Evolutionary conservation across 2,797 vertebrate species (phyloP), one percentile per base, ranked within the genome.

Genomic region (Sarcoramphus papa): DNA sequence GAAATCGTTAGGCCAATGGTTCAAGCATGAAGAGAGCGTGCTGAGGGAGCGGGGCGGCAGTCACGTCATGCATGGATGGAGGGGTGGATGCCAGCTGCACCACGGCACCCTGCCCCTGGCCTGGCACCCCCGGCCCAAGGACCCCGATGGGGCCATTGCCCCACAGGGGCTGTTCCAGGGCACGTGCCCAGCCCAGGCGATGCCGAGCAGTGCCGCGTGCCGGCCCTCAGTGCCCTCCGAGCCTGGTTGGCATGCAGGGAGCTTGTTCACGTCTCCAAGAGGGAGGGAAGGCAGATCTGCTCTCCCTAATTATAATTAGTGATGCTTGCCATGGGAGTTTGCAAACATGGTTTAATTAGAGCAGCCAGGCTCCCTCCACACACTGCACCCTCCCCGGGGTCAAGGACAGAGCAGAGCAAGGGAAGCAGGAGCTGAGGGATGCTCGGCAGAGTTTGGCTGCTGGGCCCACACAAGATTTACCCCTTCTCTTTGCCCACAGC

Each of bases 291-390:
- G 76, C 92, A 85, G 70, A 89, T 65, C 87, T 91, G 50, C 89
- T 94, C 84, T 92, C 63, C 89, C 57, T 96, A 92, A 96, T 97
- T 95, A 91, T 88, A 96, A 97, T 94, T 95, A 94, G 91, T n/a
- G 48, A 89, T 89, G 93, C 93, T 95, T 96, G 76, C 86, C 94
- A 91, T 33, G 89, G 91, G 95, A 96, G 92, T 94, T 94, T 92
- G 95, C 95, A 96, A 97, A 96, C 89, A 93, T 24, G 74, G 88
- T 93, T 95, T 97, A 96, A 95, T 96, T 94, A 96, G 87, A 95
- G 77, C 95, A 94, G 89, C 59, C 8, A 0, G 84, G 91, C 83
- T 93, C 64, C 60, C 51, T 89, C 45, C 80, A 40, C 54, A 20
- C 2, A 10, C 63, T 87, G 77, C 30, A 65, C 56, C 30, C 43